A percentile compares a stretch with the other conserved stretches of the same genome.
phyloP scores from a whole-genome alignment of 2,797 vertebrate species.

The Macropodus opercularis region DNA sequence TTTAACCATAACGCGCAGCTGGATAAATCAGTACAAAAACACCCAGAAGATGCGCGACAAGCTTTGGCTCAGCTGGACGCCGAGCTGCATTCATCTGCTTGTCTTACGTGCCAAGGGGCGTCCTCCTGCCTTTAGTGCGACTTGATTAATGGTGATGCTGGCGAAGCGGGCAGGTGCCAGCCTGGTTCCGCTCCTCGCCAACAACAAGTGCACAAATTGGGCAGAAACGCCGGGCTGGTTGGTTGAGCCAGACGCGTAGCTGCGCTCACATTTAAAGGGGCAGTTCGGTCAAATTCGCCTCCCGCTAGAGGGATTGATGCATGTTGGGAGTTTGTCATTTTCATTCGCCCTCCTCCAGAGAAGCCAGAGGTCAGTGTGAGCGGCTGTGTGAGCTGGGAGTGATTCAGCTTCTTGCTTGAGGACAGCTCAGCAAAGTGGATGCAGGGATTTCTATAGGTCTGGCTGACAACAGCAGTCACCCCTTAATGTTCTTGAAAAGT shows the following conservation, averaged over 20 bases:
- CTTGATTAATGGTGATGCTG: conserved; percentile 61
- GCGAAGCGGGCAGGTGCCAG: conserved; percentile 64
- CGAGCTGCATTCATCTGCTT: background rate
- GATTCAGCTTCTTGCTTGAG: conserved; percentile 35
- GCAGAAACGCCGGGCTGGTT: conserved; percentile 21
- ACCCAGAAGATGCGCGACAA: background rate
- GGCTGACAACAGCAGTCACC: background rate
- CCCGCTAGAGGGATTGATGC: conserved; percentile 18
- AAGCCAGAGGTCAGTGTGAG: conserved; percentile 45
- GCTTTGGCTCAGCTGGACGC: background rate
- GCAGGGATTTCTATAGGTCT: background rate
- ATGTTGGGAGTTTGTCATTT: conserved; percentile 22
- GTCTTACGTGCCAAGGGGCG: conserved; percentile 51
- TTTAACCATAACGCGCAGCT: background rate
- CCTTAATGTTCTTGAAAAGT: background rate
- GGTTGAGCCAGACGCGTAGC: conserved; percentile 37
- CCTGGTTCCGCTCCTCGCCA: conserved; percentile 38
- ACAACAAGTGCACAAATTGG: conserved; percentile 57
- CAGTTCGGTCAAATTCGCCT: conserved; percentile 17
- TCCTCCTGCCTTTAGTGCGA: conserved; percentile 45
- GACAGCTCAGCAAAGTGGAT: conserved; percentile 17
- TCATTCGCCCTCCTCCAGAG: conserved; percentile 33
- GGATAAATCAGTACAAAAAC: background rate
- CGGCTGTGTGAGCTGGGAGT: conserved; percentile 22
- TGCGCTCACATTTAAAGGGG: conserved; percentile 50